Percentiles rank a stretch among this genome's conserved stretches.
Evolutionary conservation across 2,888 invertebrate genomes (phyloP).

Genomic region (Chelonus formosanus): DNA sequence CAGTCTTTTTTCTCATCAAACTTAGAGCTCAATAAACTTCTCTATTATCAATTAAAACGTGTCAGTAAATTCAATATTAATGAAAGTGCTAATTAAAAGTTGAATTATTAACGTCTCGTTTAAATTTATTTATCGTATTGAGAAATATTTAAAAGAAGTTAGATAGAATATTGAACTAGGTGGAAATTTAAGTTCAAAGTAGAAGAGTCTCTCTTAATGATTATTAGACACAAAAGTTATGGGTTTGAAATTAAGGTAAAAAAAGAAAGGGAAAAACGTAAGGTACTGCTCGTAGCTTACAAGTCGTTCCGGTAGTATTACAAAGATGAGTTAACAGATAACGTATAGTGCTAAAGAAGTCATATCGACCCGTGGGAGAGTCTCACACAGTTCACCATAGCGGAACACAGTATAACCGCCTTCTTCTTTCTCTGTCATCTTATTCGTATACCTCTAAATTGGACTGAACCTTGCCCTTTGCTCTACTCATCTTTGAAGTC

Average conservation of each 20-base stretch:
- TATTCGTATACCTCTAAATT: constrained; percentile 12
- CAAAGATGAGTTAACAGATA: constrained; percentile 45
- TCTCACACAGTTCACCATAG: constrained; percentile 62
- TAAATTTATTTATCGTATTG: too few relatives aligned
- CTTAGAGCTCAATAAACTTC: too few relatives aligned
- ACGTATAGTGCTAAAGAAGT: constrained; percentile 37
- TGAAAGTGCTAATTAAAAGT: too few relatives aligned
- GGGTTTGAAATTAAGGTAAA: not conserved
- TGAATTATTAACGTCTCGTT: too few relatives aligned
- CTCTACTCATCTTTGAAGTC: constrained; percentile 5
- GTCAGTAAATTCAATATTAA: too few relatives aligned
- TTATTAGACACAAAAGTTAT: constrained; percentile 23
- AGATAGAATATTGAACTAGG: constrained; percentile 1
- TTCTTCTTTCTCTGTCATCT: constrained; percentile 4
- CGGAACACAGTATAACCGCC: constrained; percentile 51
- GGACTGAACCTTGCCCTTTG: not conserved
- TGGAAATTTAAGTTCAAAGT: not conserved
- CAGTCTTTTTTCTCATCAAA: too few relatives aligned
- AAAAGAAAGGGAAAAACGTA: not conserved
- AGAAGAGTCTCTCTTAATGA: constrained; percentile 42
- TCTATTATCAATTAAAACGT: too few relatives aligned
- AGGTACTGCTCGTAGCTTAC: constrained; percentile 17
- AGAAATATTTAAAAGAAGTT: not conserved
- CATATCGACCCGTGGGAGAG: constrained; percentile 58
- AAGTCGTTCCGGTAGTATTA: constrained; percentile 35